Evolutionary conservation across 2,797 vertebrate genomes (phyloP).

Genomic region (Tarsius wallacei): DNA sequence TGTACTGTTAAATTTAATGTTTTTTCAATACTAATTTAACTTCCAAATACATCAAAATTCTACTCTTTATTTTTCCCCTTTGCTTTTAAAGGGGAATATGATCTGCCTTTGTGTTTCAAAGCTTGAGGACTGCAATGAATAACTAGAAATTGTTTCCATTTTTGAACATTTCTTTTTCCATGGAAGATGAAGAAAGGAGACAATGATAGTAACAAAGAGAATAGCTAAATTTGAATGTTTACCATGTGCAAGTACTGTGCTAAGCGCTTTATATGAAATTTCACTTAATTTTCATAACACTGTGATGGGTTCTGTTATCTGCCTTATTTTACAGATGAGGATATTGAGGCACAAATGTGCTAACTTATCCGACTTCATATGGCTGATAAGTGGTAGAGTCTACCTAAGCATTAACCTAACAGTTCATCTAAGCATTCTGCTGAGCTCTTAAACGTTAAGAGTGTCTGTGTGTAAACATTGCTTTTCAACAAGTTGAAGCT

Average conservation of each 20-base stretch:
- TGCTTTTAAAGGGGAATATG: conserved; percentile 67
- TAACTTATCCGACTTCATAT: neutral
- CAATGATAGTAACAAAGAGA: conserved; percentile 47
- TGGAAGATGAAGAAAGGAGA: conserved; percentile 58
- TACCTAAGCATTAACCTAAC: neutral
- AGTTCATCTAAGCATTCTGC: conserved; percentile 19
- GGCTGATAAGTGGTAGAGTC: neutral
- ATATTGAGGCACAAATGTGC: neutral
- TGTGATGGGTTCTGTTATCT: neutral
- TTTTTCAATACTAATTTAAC: conserved; percentile 33
- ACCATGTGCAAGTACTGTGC: neutral
- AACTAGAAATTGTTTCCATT: conserved; percentile 72
- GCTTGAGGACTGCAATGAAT: neutral
- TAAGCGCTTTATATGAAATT: neutral
- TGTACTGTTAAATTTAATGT: conserved; percentile 45
- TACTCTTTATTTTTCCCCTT: conserved; percentile 56
- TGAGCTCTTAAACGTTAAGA: neutral
- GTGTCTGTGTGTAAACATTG: neutral
- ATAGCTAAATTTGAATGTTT: conserved; percentile 7
- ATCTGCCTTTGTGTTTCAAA: conserved; percentile 64
- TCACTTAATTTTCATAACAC: neutral
- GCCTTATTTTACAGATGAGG: neutral
- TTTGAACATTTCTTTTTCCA: conserved; percentile 60
- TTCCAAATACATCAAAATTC: conserved; percentile 57
- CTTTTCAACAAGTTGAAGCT: conserved; percentile 41